Percentiles rank a stretch among this genome's conserved stretches.
These are phyloP conservation scores for Cochlearius cochlearius DNA, from an alignment of 2,113 vertebrate species.

Conservation along the genomic window DNA sequence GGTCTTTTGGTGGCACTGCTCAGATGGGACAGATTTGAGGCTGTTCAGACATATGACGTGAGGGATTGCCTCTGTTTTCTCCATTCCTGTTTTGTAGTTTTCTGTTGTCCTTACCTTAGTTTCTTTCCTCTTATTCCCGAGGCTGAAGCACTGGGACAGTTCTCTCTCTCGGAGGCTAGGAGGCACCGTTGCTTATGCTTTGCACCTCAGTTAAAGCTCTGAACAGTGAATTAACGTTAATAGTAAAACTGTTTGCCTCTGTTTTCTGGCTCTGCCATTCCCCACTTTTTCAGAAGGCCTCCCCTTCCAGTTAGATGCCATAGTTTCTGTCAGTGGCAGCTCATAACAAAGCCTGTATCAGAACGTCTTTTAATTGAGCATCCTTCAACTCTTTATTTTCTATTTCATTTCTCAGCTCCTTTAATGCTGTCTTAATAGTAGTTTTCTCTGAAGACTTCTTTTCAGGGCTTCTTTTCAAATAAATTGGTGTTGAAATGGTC, in stretches of 20 bases:
- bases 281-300: background rate
- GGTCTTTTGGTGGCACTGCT: background rate
- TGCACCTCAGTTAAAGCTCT: background rate
- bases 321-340: background rate
- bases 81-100: background rate
- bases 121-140: background rate
- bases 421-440: background rate
- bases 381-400: background rate
- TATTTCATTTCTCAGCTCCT: background rate
- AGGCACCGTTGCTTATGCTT: background rate
- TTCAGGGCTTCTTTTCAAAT: background rate
- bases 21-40: background rate
- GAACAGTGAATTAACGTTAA: background rate
- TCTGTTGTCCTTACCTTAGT: background rate
- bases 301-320: background rate
- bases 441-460: background rate
- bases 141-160: background rate
- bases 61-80: background rate
- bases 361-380: background rate
- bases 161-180: background rate
- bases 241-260: background rate
- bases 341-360: background rate
- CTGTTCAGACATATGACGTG: background rate
- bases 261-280: background rate
- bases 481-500: slow-evolving; percentile 16